Evolutionary conservation across 1,140 invertebrate species (phyloP).

Genomic region (Carposina sasakii): DNA sequence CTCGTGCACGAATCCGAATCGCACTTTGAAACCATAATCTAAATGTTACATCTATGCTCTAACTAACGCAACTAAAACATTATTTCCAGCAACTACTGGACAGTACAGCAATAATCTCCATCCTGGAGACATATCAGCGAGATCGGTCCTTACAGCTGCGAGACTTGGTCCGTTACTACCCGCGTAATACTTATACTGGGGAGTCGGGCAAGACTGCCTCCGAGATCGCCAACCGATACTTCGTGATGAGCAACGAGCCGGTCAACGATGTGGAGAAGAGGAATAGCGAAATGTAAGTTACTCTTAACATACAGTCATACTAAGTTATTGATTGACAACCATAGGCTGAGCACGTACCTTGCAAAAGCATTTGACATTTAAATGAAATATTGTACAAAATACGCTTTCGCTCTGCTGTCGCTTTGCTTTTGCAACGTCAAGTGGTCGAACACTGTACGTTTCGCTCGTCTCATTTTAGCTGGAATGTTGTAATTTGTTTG

Average conservation of each 20-base stretch:
- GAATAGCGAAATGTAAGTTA: constrained; percentile 75
- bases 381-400: too few species aligned
- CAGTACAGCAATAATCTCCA: constrained; percentile 94
- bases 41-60: not conserved
- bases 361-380: too few species aligned
- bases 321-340: too few species aligned
- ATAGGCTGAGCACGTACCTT: too few species aligned
- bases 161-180: constrained; percentile 89
- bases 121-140: constrained; percentile 84
- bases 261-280: constrained; percentile 64
- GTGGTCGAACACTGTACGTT: too few species aligned
- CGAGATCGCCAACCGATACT: constrained; percentile 96
- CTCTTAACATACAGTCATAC: too few species aligned
- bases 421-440: too few species aligned
- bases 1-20: not conserved
- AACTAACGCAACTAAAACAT: not conserved
- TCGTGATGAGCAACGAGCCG: constrained; percentile 86
- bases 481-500: too few species aligned
- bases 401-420: too few species aligned
- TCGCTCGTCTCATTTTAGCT: too few species aligned
- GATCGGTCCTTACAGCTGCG: constrained; percentile 77
- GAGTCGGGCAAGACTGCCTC: constrained; percentile 78
- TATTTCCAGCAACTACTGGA: constrained; percentile 88
- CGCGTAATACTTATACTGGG: constrained; percentile 79
- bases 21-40: not conserved